phyloP scores from a whole-genome alignment of 1,140 invertebrate species.

The Hyles vespertilio region DNA sequence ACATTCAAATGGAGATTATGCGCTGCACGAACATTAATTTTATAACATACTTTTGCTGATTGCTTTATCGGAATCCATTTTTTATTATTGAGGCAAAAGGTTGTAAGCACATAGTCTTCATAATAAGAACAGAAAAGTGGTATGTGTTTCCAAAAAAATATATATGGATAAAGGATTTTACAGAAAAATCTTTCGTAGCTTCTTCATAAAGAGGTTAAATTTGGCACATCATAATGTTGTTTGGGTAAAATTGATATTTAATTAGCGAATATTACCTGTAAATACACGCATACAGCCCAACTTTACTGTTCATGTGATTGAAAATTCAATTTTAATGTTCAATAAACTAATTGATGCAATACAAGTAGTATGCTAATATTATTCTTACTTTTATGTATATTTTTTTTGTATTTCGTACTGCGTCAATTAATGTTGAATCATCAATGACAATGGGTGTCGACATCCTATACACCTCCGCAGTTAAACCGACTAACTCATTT shows the following conservation, averaged over 20 bases:
- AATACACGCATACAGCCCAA: constrained; percentile 16
- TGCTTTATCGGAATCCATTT: too few relatives aligned
- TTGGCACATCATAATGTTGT: too few relatives aligned
- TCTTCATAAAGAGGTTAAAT: too few relatives aligned
- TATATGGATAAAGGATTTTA: too few relatives aligned
- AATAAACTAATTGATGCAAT: constrained; percentile 40
- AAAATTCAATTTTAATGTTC: constrained; percentile 22
- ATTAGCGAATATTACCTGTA: background rate
- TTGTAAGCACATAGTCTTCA: constrained; percentile 33
- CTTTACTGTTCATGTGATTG: constrained; percentile 48
- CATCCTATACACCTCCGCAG: constrained; percentile 32
- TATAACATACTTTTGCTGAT: background rate
- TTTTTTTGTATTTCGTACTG: constrained; percentile 23
- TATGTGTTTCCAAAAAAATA: constrained; percentile 8
- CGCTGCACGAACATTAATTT: background rate
- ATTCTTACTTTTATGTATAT: constrained; percentile 21
- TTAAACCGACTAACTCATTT: constrained; percentile 39
- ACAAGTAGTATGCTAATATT: constrained; percentile 11
- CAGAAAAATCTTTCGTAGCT: too few relatives aligned
- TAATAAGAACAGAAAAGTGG: constrained; percentile 37
- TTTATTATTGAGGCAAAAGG: too few relatives aligned
- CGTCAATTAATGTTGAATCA: constrained; percentile 37
- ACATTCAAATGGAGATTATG: too few relatives aligned
- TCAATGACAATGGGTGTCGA: constrained; percentile 41
- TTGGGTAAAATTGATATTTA: too few relatives aligned